These are phyloP conservation scores for Drosophila kanekoi DNA, from an alignment of 2,888 invertebrate genomes.

Conservation along the genomic window DNA sequence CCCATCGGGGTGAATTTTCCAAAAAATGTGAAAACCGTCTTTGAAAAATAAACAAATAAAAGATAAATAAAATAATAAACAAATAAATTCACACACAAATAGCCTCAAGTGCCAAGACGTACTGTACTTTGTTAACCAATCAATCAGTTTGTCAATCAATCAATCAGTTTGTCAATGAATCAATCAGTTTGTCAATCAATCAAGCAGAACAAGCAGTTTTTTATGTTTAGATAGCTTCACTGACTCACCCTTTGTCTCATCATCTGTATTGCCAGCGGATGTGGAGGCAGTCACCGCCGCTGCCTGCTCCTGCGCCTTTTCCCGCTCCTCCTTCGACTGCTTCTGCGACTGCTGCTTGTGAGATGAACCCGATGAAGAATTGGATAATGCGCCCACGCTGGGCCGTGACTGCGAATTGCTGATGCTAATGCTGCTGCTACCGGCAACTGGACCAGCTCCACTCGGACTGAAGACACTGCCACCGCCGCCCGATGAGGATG, in stretches of 20 bases:
- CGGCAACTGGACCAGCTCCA: slow-evolving; percentile 40
- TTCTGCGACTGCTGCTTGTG: slow-evolving; percentile 73
- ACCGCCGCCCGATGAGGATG: slow-evolving; percentile 78
- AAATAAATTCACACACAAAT: too few relatives aligned
- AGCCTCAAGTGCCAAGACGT: too few relatives aligned
- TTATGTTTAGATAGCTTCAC: too few relatives aligned
- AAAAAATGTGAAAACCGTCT: too few relatives aligned
- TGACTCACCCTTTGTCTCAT: slow-evolving; percentile 87
- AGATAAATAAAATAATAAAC: too few relatives aligned
- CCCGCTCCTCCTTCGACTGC: slow-evolving; percentile 37
- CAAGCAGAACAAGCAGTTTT: too few relatives aligned
- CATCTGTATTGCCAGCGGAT: slow-evolving; percentile 84
- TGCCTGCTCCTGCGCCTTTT: slow-evolving; percentile 33
- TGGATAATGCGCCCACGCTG: slow-evolving; percentile 82
- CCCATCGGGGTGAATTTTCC: too few relatives aligned
- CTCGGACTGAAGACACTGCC: slow-evolving; percentile 75
- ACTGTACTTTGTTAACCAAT: too few relatives aligned
- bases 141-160: too few relatives aligned
- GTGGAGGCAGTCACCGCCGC: slow-evolving; percentile 48
- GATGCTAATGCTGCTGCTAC: slow-evolving; percentile 53
- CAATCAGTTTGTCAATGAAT: too few relatives aligned
- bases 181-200: too few relatives aligned
- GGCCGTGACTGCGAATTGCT: slow-evolving; percentile 73
- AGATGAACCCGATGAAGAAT: slow-evolving; percentile 79
- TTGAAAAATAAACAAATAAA: too few relatives aligned